Percentiles rank a stretch among this genome's conserved stretches.
Conservation (phyloP, 2,888 invertebrate genomes). For the Tanypteryx hageni region DNA sequence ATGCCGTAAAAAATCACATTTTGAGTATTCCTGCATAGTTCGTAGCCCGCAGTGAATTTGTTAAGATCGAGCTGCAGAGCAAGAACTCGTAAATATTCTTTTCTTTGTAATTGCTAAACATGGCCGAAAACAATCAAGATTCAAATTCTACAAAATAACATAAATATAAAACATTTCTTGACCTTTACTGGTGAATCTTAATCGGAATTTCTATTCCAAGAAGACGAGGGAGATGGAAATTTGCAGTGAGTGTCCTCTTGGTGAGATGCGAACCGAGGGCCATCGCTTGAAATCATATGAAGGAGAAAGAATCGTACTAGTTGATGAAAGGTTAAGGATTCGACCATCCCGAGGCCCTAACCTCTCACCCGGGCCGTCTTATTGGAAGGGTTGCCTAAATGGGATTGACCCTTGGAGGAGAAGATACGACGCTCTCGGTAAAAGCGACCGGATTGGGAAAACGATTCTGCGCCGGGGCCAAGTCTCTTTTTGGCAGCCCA, state of each 20-base stretch:
- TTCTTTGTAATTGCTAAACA: too few species aligned
- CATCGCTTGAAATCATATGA: background rate
- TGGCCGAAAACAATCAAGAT: too few species aligned
- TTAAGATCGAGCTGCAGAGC: too few species aligned
- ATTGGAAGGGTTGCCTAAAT: constrained; percentile 8
- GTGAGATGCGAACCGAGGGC: background rate
- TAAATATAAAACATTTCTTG: too few species aligned
- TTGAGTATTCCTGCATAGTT: too few species aligned
- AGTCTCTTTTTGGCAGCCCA: background rate
- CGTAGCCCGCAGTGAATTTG: too few species aligned
- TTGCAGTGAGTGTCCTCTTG: background rate
- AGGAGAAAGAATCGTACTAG: background rate
- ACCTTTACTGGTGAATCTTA: too few species aligned
- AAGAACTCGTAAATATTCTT: too few species aligned
- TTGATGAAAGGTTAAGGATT: constrained; percentile 22
- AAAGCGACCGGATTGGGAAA: background rate
- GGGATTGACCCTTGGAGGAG: constrained; percentile 5
- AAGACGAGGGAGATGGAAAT: too few species aligned
- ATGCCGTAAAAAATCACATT: too few species aligned
- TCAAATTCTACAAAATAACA: too few species aligned
- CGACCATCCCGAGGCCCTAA: background rate
- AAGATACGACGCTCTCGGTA: constrained; percentile 3
- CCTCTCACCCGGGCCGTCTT: background rate
- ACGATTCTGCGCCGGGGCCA: constrained; percentile 28
- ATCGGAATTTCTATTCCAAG: too few species aligned